Evolutionary conservation across 2,113 vertebrate species (phyloP).

Genomic region (Ptilorrhoa leucosticta): DNA sequence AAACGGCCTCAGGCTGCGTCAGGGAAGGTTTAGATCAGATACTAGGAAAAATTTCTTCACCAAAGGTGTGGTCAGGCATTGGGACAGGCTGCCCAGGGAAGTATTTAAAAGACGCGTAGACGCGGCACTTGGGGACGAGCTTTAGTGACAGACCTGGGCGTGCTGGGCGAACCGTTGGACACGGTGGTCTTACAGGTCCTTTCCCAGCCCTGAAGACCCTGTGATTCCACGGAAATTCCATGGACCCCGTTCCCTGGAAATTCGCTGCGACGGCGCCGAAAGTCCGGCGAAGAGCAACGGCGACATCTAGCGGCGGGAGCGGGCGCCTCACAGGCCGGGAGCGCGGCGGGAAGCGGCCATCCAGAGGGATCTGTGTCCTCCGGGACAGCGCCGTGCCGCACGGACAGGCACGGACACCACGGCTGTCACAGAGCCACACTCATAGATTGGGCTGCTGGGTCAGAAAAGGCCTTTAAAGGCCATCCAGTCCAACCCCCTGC

Average conservation of each 20-base stretch:
- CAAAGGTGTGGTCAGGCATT: fast-evolving
- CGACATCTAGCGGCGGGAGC: constrained; percentile 3
- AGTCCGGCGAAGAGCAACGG: background rate
- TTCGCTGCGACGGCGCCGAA: fast-evolving
- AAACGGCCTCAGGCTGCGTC: background rate
- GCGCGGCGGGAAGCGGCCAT: background rate
- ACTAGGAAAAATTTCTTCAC: background rate
- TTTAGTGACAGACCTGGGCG: background rate
- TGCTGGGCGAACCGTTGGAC: fast-evolving
- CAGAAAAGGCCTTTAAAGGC: background rate
- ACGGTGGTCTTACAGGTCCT: background rate
- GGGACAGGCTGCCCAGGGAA: background rate
- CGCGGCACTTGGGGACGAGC: background rate
- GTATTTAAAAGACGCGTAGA: background rate
- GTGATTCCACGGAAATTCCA: fast-evolving
- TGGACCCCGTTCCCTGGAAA: fast-evolving
- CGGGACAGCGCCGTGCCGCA: background rate
- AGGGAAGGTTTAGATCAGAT: background rate
- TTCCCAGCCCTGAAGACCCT: fast-evolving
- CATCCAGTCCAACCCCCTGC: background rate
- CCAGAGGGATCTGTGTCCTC: background rate
- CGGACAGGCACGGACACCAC: background rate
- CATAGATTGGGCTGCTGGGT: background rate
- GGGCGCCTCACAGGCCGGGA: background rate
- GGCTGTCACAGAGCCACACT: background rate